Base-by-base conservation (phyloP, 2,797 vertebrate genomes). In the Dendrocincla tyrannina region DNA sequence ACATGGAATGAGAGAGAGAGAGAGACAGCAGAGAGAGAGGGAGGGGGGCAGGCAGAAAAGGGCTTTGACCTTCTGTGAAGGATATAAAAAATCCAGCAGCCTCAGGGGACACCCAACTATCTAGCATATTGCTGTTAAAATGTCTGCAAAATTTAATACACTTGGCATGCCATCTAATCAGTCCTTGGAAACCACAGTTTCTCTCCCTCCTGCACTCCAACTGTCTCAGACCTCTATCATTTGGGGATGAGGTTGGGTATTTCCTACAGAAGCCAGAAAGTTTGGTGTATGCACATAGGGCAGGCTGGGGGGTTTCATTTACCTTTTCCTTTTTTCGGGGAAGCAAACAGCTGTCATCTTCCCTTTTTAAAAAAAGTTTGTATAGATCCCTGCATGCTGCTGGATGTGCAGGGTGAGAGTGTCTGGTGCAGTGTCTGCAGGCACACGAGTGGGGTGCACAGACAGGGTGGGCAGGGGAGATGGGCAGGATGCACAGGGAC, bases 11-110 rank as follows among this genome's bases (percentile, higher is more conserved):
- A n/a, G 72, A 62, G 37, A 88, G 73, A 75, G 76, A 79, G 70
- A 80, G 62, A 86, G 42, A 87, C 22, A 74, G 79, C 73, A 91
- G 77, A 76, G 76, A 32, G 81, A 89, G 79, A 74, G 88, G 94
- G 92, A 91, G 95, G 96, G 95, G 88, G 93, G 97, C 76, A 97
- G 96, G 96, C 97, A 98, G 98, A 97, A 98, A 98, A 97, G 98
- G 96, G 98, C 97, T 98, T 97, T 98, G 99, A 99, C 99, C 99
- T 99, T 99, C 99, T 98, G 98, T 98, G 98, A 99, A 99, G 98
- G 99, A 98, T 99, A 99, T 99, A 98, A 99, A 98, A 99, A 99
- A 99, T 98, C 98, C 98, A 98, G 98, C 97, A 95, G 98, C 98
- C 99, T 98, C 98, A 97, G 97, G 99, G 99, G 99, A 99, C 98